phyloP scores from a whole-genome alignment of 1,140 invertebrate species.

The Sycobia sp. region DNA sequence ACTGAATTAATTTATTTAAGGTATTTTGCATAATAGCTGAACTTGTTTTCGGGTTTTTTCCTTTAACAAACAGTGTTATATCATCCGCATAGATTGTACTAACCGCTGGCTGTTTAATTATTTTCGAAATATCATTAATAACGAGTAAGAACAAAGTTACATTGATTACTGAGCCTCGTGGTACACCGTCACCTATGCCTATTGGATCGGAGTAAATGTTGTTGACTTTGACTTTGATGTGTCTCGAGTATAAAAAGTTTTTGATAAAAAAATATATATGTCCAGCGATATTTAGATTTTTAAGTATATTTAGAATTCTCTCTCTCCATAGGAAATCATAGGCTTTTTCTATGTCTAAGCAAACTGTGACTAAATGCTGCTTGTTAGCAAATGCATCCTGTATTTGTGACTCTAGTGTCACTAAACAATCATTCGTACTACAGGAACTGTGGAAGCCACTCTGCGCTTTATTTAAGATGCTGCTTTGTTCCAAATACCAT shows the following conservation, averaged over 20 bases:
- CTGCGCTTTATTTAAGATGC: slow-evolving; percentile 31
- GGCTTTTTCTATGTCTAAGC: slow-evolving; percentile 43
- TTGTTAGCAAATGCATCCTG: slow-evolving; percentile 34
- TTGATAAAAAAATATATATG: slow-evolving; percentile 27
- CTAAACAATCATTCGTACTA: slow-evolving; percentile 36
- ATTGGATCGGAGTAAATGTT: not conserved
- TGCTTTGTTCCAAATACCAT: slow-evolving; percentile 28
- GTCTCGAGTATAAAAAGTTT: slow-evolving; percentile 31
- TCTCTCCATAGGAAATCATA: slow-evolving; percentile 37
- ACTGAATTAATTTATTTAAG: not conserved
- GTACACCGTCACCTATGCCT: not conserved
- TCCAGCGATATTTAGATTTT: slow-evolving; percentile 29
- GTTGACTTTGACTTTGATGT: slow-evolving; percentile 15
- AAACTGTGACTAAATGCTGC: slow-evolving; percentile 32
- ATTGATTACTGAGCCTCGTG: not conserved
- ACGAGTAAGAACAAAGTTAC: not conserved
- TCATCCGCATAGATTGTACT: too few relatives aligned
- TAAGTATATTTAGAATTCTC: slow-evolving; percentile 23
- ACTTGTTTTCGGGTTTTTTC: not conserved
- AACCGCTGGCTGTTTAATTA: not conserved
- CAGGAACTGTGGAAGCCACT: slow-evolving; percentile 31
- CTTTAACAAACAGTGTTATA: not conserved
- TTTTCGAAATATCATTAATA: not conserved
- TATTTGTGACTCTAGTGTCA: slow-evolving; percentile 33
- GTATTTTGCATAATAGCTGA: not conserved